Base-by-base conservation (phyloP, 64 coral and sea anemone species). In the Catalaphyllia jardinei region DNA sequence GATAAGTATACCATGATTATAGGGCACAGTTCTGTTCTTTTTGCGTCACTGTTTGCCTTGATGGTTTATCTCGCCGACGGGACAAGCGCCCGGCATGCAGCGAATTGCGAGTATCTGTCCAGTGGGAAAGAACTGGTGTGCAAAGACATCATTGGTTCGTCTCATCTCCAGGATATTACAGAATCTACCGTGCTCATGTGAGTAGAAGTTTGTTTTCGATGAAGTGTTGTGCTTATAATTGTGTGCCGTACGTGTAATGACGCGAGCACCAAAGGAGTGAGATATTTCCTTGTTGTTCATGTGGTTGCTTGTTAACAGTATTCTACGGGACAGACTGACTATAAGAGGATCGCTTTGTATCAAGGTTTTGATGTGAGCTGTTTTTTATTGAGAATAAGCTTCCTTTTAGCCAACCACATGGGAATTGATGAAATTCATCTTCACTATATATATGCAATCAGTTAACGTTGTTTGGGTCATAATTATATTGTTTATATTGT, bases 161-260 rank as follows among this genome's bases (percentile, higher is more conserved):
- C 62, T 10, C 35, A 67, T 16, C 2, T 18, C 63, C 81, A 46
- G 31, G 35, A 51, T 16, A 71, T 85, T 85, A 0, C 81, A 69
- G 62, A 85, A 63, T 67, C 81, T 27, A 71, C 81, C 22, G 35
- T 71, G 24, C 81, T 24, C 20, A 85, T 85, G 81, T 85, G 52
- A 85, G 81, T 85, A 85, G 13, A 13, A 15, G 1, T 49, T 76
- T 49, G 10, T 11, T 76, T 51, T 8, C 6, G 10, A 1, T 22
- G 16, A 49, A 46, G 54, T 49, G 35, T 22, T 42, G 18, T 76
- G 74, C 49, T 76, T 24, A 18, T 76, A 18, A 4, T 46, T 46
- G 42, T 46, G 42, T 46, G 3, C 33, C 33, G n/a, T 39, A 2
- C 38, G 2, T 39, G 38, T 39, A 39, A 2, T 39, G 38, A 39